These are phyloP conservation scores for Fragum whitleyi DNA, from an alignment of 2,888 invertebrate genomes.

Conservation along the genomic window DNA sequence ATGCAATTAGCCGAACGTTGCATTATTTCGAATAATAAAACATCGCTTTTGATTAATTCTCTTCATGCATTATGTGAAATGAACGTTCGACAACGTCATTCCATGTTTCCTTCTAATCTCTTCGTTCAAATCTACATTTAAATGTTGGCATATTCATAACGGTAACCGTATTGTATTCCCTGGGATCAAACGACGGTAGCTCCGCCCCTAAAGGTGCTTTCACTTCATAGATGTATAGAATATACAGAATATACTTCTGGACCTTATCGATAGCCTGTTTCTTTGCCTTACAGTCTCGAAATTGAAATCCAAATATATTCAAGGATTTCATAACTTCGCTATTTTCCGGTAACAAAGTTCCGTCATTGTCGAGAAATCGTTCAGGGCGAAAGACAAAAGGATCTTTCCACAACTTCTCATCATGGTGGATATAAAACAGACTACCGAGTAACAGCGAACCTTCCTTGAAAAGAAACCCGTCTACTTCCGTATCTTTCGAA, in stretches of 20 bases:
- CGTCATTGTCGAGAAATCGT: background rate
- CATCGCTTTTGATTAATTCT: too few relatives aligned
- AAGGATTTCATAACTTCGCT: constrained; percentile 7
- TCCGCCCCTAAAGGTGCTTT: background rate
- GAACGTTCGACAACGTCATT: too few relatives aligned
- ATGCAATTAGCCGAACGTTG: too few relatives aligned
- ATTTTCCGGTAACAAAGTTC: constrained; percentile 2
- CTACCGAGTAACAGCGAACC: constrained; percentile 8
- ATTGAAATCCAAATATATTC: constrained; percentile 3
- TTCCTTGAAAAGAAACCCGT: constrained; percentile 7
- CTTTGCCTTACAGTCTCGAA: constrained; percentile 14
- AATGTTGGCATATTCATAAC: constrained; percentile 5
- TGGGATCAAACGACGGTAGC: constrained; percentile 12
- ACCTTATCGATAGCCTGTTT: background rate
- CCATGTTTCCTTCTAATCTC: constrained; percentile 6
- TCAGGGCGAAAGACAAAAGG: constrained; percentile 14
- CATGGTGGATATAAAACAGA: constrained; percentile 18
- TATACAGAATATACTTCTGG: background rate
- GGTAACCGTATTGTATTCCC: background rate
- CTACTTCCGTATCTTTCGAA: constrained; percentile 8
- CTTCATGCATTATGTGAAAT: too few relatives aligned
- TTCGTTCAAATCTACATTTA: constrained; percentile 13
- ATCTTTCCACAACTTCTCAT: background rate
- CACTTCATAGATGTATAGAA: constrained; percentile 7
- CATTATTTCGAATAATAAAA: too few relatives aligned